These are phyloP conservation scores for Uloborus plumipes DNA, from an alignment of 2,888 invertebrate species.

Conservation along the genomic window DNA sequence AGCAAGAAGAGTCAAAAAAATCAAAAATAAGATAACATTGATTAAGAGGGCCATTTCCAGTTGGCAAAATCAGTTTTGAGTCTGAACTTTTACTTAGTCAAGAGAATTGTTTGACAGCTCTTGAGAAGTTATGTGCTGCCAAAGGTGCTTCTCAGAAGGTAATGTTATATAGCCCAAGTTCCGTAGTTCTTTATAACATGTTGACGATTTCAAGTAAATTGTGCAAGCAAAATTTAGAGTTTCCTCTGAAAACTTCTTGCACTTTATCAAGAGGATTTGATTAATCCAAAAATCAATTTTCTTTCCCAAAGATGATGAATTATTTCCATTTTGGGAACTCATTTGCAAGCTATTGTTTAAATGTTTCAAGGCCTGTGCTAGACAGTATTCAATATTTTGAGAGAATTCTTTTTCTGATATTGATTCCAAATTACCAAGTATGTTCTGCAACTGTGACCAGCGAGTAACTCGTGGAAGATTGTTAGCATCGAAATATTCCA, in stretches of 20 bases:
- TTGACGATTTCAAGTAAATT: too few species aligned
- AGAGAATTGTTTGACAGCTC: too few species aligned
- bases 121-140: too few species aligned
- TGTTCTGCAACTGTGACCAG: constrained; percentile 6
- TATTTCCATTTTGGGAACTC: neutral
- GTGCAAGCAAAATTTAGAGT: constrained; percentile 2
- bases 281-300: constrained; percentile 12
- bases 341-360: constrained; percentile 2
- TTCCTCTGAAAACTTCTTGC: constrained; percentile 1
- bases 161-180: too few species aligned
- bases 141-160: too few species aligned
- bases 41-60: neutral
- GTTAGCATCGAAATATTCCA: too few species aligned
- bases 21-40: neutral
- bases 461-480: too few species aligned
- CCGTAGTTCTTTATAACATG: too few species aligned
- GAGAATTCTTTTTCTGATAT: neutral
- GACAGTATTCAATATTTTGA: constrained; percentile 6
- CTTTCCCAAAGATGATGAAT: neutral
- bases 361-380: constrained; percentile 11
- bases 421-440: constrained; percentile 13
- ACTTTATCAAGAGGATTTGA: constrained; percentile 5
- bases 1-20: constrained; percentile 1
- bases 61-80: neutral
- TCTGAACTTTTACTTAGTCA: too few species aligned